Percentiles rank a stretch among this genome's conserved stretches.
Conservation (phyloP, 2,888 invertebrate genomes). For the Hirtodrosophila alboralis region DNA sequence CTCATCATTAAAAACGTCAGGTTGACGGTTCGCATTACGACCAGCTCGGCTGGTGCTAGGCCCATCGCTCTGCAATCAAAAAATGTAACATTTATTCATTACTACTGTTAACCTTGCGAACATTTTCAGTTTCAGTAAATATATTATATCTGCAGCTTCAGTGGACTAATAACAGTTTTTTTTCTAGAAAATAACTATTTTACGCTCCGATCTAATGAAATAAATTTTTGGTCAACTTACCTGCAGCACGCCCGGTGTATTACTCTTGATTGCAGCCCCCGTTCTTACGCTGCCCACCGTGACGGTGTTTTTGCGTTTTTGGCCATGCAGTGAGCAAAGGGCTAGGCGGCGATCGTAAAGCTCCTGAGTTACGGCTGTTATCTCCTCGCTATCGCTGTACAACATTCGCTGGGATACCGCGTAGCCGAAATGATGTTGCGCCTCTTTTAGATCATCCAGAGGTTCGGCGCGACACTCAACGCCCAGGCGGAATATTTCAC, state of each 20-base stretch:
- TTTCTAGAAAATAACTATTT: not conserved
- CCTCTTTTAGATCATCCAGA: constrained; percentile 89
- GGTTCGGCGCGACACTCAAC: constrained; percentile 92
- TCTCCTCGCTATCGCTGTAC: constrained; percentile 86
- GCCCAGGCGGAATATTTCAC: constrained; percentile 92
- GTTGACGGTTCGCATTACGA: constrained; percentile 49
- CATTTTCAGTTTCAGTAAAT: too few species aligned
- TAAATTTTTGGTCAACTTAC: constrained; percentile 46
- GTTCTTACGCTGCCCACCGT: constrained; percentile 86
- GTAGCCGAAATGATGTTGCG: constrained; percentile 87
- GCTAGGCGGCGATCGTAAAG: constrained; percentile 90
- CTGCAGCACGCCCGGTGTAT: constrained; percentile 78
- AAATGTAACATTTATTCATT: too few species aligned
- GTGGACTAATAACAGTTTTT: too few species aligned
- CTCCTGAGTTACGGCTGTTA: constrained; percentile 86
- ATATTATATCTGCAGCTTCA: too few species aligned
- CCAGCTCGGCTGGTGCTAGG: constrained; percentile 49
- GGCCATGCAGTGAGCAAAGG: constrained; percentile 89
- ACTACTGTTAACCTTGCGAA: too few species aligned
- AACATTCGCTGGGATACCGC: constrained; percentile 81
- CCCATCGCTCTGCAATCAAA: constrained; percentile 40
- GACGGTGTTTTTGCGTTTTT: constrained; percentile 85
- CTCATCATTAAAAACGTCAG: constrained; percentile 79
- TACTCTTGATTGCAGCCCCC: constrained; percentile 81
- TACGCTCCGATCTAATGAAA: too few species aligned